Evolutionary conservation across 1,140 invertebrate genomes (phyloP), one percentile per base, ranked within the genome.

Genomic region (Pseudomyrmex concolor): DNA sequence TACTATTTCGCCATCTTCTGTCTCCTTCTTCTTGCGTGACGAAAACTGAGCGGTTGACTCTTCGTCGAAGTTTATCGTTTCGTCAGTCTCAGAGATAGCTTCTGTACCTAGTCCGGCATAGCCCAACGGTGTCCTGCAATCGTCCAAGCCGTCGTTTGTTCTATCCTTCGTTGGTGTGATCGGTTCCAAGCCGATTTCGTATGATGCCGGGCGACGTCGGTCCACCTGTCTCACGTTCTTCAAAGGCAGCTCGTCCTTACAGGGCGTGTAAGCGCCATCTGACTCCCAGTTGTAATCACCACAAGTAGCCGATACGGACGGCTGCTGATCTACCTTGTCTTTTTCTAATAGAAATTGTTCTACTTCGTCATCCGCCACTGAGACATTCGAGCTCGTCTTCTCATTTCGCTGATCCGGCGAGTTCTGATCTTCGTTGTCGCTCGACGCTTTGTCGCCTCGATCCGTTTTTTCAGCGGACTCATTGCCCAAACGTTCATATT

Each of bases 1-100:
- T 1, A 83, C 55, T 22, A 95, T 95, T 90, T 96, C 95, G 3
- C 95, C 95, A 83, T 95, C 95, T 54, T 91, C 89, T 67, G 90
- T 90, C 45, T 92, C 91, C 43, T 91, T 93, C 8, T 90, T 88
- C 34, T 88, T 91, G 17, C 89, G 86, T 17, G 87, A 64, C 17
- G 15, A 59, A 10, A 72, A 22, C 7, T 34, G 34, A 34, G 77
- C 48, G 15, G 85, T 93, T 17, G 90, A 60, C 48, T 94, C 93
- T 34, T 94, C 93, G 15, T 94, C 93, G 45, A 93, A 94, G 71
- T 92, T 94, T 88, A 92, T 93, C n/a, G 91, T 92, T 57, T 92
- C 91, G 19, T 93, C 91, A 0, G 91, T 93, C 74, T 93, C 92
- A 9, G 92, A 94, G 74, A 94, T 94, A 8, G 92, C 94, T 83